These are phyloP conservation scores for Ageneiosus marmoratus DNA, from an alignment of 2,113 vertebrate species.

Conservation along the genomic window DNA sequence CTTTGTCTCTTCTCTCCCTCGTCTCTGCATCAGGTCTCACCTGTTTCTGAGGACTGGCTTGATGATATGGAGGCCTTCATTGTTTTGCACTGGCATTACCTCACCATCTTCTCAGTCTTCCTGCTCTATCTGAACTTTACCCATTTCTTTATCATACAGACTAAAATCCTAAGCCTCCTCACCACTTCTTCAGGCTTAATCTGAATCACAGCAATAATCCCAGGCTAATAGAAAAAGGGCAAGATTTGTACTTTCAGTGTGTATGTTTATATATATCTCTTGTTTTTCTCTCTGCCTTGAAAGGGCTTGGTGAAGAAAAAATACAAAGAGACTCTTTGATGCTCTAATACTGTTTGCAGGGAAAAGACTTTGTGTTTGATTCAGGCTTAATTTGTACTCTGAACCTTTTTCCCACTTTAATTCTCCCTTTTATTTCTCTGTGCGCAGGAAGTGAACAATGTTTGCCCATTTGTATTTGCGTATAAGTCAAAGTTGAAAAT, in stretches of 20 bases:
- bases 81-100: background rate
- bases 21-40: background rate
- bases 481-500: slow-evolving; percentile 26
- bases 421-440: background rate
- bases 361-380: slow-evolving; percentile 13
- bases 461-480: slow-evolving; percentile 35
- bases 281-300: slow-evolving; percentile 40
- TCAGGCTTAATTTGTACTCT: slow-evolving; percentile 17
- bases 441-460: slow-evolving; percentile 20
- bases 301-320: slow-evolving; percentile 32
- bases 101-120: background rate
- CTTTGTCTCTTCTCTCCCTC: background rate
- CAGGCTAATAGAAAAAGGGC: slow-evolving; percentile 25
- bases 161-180: background rate
- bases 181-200: slow-evolving; percentile 45
- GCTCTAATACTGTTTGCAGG: slow-evolving; percentile 37
- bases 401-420: slow-evolving; percentile 21
- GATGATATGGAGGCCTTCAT: background rate
- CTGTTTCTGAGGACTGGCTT: background rate
- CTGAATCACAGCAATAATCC: slow-evolving; percentile 66
- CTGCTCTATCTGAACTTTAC: slow-evolving; percentile 7
- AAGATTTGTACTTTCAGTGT: slow-evolving; percentile 30
- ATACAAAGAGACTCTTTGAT: slow-evolving; percentile 23
- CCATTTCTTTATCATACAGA: slow-evolving; percentile 3
- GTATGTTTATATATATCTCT: background rate